These are phyloP conservation scores for Sebastiscus tertius DNA, from an alignment of 2,797 vertebrate genomes.

Conservation along the genomic window DNA sequence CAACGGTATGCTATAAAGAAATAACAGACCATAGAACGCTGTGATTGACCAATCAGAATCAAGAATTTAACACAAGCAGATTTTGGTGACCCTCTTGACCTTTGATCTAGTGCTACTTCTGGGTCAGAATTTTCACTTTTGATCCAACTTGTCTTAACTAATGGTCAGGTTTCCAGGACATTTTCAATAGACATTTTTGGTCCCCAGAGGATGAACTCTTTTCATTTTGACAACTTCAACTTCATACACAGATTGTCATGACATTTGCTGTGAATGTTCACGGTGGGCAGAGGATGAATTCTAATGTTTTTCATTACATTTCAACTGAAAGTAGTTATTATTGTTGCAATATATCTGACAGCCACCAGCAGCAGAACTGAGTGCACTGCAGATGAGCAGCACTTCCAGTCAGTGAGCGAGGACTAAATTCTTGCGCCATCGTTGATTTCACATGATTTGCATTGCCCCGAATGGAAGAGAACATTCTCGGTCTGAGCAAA, in stretches of 20 bases:
- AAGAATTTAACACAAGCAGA: not conserved
- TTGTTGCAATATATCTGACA: not conserved
- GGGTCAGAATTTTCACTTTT: not conserved
- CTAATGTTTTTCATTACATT: not conserved
- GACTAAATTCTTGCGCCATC: not conserved
- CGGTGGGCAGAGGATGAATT: not conserved
- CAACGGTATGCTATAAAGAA: too few species aligned
- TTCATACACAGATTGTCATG: not conserved
- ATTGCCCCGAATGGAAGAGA: not conserved
- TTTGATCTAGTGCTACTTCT: not conserved
- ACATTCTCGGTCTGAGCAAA: not conserved
- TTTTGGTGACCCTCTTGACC: not conserved
- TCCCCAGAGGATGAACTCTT: not conserved
- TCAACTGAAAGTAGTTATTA: not conserved
- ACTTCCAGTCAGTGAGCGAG: not conserved
- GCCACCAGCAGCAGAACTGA: not conserved
- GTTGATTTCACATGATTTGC: not conserved
- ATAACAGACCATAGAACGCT: too few species aligned
- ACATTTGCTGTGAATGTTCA: not conserved
- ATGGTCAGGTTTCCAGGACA: not conserved
- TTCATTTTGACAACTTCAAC: not conserved
- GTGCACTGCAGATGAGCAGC: not conserved
- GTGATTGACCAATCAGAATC: too few species aligned
- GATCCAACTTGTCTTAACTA: not conserved
- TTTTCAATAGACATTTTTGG: not conserved